Percentiles rank a stretch among this genome's conserved stretches.
These are phyloP conservation scores for Cydia fagiglandana DNA, from an alignment of 1,140 invertebrate genomes.

Conservation along the genomic window DNA sequence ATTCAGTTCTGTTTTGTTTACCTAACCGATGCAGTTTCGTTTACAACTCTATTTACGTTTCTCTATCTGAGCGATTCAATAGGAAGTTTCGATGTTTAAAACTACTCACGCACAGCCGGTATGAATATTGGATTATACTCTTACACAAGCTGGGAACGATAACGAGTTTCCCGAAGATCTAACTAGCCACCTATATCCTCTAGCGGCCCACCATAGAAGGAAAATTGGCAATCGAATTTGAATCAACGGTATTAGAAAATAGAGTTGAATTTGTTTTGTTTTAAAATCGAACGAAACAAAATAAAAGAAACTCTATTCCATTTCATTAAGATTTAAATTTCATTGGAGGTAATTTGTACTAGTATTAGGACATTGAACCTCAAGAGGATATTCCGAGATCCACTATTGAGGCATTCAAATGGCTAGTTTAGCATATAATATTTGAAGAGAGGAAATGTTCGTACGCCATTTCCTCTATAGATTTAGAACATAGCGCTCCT, in stretches of 20 bases:
- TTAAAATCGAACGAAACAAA: too few relatives aligned
- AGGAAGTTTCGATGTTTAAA: slow-evolving; percentile 15
- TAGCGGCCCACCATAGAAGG: too few relatives aligned
- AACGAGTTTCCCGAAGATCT: slow-evolving; percentile 29
- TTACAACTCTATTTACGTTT: not conserved
- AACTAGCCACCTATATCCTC: slow-evolving; percentile 23
- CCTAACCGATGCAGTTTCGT: not conserved
- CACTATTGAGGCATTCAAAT: slow-evolving; percentile 47
- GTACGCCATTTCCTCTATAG: slow-evolving; percentile 33
- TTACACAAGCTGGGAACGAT: slow-evolving; percentile 28
- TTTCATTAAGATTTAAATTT: too few relatives aligned
- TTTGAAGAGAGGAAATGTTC: slow-evolving; percentile 44
- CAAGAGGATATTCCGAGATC: slow-evolving; percentile 31
- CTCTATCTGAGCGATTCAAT: not conserved
- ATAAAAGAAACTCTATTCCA: too few relatives aligned
- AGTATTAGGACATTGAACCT: too few relatives aligned
- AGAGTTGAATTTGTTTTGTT: too few relatives aligned
- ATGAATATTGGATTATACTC: slow-evolving; percentile 29
- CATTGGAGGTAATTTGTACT: too few relatives aligned
- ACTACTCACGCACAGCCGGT: not conserved
- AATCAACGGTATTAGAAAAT: too few relatives aligned
- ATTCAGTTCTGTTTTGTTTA: not conserved
- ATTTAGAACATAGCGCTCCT: not conserved
- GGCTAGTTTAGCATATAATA: slow-evolving; percentile 49
- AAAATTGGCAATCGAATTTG: too few relatives aligned